A percentile compares a stretch with the other conserved stretches of the same genome.
Conservation (phyloP, 2,888 invertebrate species). For the Dasysyrphus tricinctus region DNA sequence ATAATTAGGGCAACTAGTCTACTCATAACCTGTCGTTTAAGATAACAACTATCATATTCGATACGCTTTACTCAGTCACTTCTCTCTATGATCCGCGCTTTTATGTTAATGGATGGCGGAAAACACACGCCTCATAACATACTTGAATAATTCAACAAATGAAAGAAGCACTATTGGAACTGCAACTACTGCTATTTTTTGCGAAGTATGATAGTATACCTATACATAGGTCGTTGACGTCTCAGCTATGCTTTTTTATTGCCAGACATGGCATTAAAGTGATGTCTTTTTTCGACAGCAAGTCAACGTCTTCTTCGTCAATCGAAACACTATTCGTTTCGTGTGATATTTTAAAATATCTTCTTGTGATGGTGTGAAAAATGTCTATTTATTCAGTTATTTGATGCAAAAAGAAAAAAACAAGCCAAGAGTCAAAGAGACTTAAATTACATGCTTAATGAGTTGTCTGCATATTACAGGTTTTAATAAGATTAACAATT, state of each 20-base stretch:
- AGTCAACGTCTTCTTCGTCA: not conserved
- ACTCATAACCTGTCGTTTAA: not conserved
- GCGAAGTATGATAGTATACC: not conserved
- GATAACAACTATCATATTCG: not conserved
- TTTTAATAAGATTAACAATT: constrained; percentile 10
- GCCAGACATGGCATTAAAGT: not conserved
- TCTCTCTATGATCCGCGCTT: constrained; percentile 16
- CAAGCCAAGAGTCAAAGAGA: not conserved
- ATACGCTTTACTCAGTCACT: not conserved
- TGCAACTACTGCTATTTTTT: not conserved
- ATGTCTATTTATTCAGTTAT: constrained; percentile 9
- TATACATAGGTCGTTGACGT: constrained; percentile 11
- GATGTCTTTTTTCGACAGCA: not conserved
- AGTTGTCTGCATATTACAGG: not conserved
- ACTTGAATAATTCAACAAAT: constrained; percentile 31
- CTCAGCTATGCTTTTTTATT: not conserved
- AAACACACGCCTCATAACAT: constrained; percentile 33
- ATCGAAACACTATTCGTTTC: not conserved
- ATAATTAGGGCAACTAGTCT: not conserved
- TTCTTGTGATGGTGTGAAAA: constrained; percentile 13
- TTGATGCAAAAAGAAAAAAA: not conserved
- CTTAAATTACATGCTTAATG: not conserved
- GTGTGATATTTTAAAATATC: not conserved
- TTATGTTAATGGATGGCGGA: constrained; percentile 49
- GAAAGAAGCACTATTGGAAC: constrained; percentile 5